phyloP scores from a whole-genome alignment of 2,113 vertebrate genomes.

The Phasianus colchicus region DNA sequence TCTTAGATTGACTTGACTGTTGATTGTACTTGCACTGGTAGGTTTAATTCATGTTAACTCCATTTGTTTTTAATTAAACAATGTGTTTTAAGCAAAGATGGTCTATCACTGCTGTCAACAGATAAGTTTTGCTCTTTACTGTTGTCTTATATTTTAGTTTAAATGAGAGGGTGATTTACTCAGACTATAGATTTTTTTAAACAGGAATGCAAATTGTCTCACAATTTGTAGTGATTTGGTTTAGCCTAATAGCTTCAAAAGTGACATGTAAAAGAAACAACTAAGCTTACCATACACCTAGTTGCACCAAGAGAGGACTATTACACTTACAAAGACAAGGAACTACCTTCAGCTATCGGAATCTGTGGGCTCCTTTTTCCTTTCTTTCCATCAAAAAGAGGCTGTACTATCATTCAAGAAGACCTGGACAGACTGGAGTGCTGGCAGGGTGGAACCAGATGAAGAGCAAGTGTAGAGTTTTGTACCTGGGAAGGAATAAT shows the following conservation, averaged over 20 bases:
- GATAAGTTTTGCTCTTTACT: constrained; percentile 23
- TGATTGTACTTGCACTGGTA: constrained; percentile 22
- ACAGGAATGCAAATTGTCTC: neutral
- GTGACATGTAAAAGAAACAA: neutral
- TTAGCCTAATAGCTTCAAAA: neutral
- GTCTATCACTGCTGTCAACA: constrained; percentile 25
- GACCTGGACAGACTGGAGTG: too few species aligned
- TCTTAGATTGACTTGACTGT: constrained; percentile 23
- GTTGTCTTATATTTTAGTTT: neutral
- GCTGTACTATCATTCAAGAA: too few species aligned
- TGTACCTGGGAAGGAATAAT: too few species aligned
- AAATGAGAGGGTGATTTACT: neutral
- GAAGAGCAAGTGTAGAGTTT: too few species aligned
- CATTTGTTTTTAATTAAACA: constrained; percentile 58
- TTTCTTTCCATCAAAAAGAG: neutral
- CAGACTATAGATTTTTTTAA: neutral
- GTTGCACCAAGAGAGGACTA: neutral
- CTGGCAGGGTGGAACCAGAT: too few species aligned
- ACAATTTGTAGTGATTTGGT: neutral
- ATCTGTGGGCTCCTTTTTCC: rapidly evolving
- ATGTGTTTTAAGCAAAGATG: constrained; percentile 1
- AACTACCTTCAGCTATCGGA: neutral
- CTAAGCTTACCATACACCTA: neutral
- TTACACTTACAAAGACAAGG: neutral
- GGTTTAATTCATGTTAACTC: constrained; percentile 50